Percentiles rank a stretch among this genome's conserved stretches.
Conservation (phyloP, 1,140 invertebrate species). For the Ericerus pela region DNA sequence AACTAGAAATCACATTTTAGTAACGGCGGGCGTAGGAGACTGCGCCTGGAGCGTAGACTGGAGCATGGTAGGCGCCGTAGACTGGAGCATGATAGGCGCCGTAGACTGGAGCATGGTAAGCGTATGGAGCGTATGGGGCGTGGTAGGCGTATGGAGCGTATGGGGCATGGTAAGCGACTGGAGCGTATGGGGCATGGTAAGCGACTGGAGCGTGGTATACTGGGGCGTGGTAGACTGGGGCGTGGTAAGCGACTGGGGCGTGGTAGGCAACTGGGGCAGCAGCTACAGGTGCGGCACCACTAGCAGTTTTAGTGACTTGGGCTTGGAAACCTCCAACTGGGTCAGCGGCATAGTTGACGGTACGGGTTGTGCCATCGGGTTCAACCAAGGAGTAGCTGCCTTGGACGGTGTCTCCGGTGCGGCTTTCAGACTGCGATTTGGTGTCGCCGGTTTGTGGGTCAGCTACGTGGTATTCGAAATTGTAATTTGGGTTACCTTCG, state of each 20-base stretch:
- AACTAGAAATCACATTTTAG: too few relatives aligned
- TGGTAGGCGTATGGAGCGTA: too few relatives aligned
- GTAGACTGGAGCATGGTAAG: too few relatives aligned
- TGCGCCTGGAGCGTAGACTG: too few relatives aligned
- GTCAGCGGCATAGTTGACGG: constrained; percentile 45
- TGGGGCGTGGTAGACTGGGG: constrained; percentile 7
- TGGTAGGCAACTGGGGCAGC: constrained; percentile 20
- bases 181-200: too few relatives aligned
- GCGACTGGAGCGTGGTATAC: too few relatives aligned
- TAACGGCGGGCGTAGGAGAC: too few relatives aligned
- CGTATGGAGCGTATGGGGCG: too few relatives aligned
- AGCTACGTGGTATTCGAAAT: constrained; percentile 37
- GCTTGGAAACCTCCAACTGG: constrained; percentile 46
- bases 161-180: too few relatives aligned
- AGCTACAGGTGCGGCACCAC: constrained; percentile 20
- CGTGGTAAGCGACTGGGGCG: not conserved
- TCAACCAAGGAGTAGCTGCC: constrained; percentile 33
- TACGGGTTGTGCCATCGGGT: constrained; percentile 38
- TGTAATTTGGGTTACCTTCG: not conserved
- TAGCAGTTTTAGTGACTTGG: constrained; percentile 39
- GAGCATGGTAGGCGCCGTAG: too few relatives aligned
- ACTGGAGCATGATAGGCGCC: too few relatives aligned
- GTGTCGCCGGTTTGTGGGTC: constrained; percentile 41
- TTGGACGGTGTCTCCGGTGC: constrained; percentile 40
- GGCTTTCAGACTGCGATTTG: constrained; percentile 41